These are phyloP conservation scores for Agrotis ipsilon DNA, from an alignment of 2,888 invertebrate genomes.

Conservation along the genomic window DNA sequence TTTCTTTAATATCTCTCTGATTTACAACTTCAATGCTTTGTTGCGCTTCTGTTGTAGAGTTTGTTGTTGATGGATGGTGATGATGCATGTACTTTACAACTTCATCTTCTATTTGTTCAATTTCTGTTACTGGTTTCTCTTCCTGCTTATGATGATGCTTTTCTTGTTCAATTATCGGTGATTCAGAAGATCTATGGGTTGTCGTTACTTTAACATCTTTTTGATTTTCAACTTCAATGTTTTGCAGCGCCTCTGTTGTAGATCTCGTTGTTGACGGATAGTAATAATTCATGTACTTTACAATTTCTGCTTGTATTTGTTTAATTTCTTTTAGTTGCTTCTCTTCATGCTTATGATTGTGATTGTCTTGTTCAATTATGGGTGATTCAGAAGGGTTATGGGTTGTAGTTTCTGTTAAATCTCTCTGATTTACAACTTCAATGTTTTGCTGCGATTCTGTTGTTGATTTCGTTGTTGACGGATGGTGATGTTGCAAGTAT, in stretches of 20 bases:
- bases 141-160: no score
- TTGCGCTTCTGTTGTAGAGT: constrained; percentile 59
- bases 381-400: neutral
- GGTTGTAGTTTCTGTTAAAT: neutral
- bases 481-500: constrained; percentile 64
- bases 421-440: neutral
- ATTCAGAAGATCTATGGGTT: constrained; percentile 8
- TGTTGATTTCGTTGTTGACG: constrained; percentile 64
- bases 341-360: no score
- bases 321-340: constrained; percentile 54
- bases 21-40: neutral
- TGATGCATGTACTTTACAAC: constrained; percentile 68
- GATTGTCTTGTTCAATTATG: constrained; percentile 55
- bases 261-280: constrained; percentile 63
- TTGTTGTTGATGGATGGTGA: constrained; percentile 56
- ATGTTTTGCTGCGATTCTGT: constrained; percentile 27
- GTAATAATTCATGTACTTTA: constrained; percentile 65
- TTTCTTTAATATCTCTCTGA: constrained; percentile 1
- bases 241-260: constrained; percentile 48
- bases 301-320: constrained; percentile 72
- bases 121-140: no score
- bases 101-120: constrained; percentile 69
- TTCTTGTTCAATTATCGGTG: constrained; percentile 57
- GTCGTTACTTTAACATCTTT: neutral
- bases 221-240: neutral